Evolutionary conservation across 2,797 vertebrate genomes (phyloP), one percentile per base, ranked within the genome.

Genomic region (Anisognathus igniventris): DNA sequence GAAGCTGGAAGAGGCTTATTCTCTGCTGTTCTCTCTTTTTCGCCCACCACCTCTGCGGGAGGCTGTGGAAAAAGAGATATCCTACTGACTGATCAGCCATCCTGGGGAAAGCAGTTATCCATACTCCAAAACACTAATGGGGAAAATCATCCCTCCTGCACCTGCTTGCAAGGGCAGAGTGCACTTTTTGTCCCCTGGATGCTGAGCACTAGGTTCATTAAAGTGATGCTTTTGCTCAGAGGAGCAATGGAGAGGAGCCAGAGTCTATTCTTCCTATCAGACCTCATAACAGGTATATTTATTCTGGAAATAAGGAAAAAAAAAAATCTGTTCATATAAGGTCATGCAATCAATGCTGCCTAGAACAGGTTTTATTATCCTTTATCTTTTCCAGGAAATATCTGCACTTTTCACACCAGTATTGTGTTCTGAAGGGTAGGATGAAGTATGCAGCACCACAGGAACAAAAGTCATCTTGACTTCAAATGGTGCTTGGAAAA

Each of bases 21-120:
- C 8, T 31, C 35, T 37, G 2, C 19, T 28, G 9, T 57, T 70
- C 22, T 56, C 4, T 53, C 6, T 10, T 28, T 30, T 76, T 39
- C 7, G 14, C 6, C 13, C 10, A 51, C 8, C 8, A 24, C 8
- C 6, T 56, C 56, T 6, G 1, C 6, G 4, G 10, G 18, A 14
- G 14, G 22, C 21, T 35, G 9, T 70, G 28, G 33, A 19, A 72
- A 20, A 27, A 51, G 54, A 70, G 7, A 22, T 8, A 47, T 14
- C 14, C 7, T 35, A 16, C 47, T 42, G 20, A 45, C 8, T 66
- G 30, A 30, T n/a, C 1, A 2, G n/a, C 10, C 8, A 39, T 21
- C 8, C 31, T 3, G 1, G 6, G 3, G 14, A 65, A 73, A 73
- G 51, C 17, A 61, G 42, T 45, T 68, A 33, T 16, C 25, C 39